Base-by-base conservation (phyloP, 92 coral and sea anemone species). In the Phymanthus crucifer region DNA sequence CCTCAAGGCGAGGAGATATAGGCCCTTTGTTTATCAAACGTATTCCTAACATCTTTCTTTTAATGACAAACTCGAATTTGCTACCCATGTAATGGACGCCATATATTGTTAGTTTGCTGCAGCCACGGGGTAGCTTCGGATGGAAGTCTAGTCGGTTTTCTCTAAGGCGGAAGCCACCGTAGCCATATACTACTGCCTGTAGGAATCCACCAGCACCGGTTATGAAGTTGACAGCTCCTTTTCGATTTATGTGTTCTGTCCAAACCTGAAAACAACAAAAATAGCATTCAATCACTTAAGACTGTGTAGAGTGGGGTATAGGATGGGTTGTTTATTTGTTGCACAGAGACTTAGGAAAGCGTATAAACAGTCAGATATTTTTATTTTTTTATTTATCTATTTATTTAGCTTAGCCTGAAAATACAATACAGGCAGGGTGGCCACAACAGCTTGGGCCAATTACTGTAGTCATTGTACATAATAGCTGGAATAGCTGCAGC, bases 121-220 rank as follows among this genome's bases (percentile, higher is more conserved):
- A 58, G 45, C 85, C 54, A 75, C 91, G 83, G 54, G 97, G 97
- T 23, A 92, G 86, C 76, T 91, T 92, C 4, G 91, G 90, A 76
- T 87, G 68, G 72, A 92, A 89, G 61, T 81, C 79, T 24, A 92
- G 75, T 3, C 83, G 83, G 26, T 92, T 83, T 24, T 56, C 73
- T 72, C 80, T 85, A 48, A 92, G 64, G 2, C 97, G 91, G 40
- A 92, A 77, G 35, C 97, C 97, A 35, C 97, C 97, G 66, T 89
- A 92, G 21, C 97, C 97, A 58, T 86, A 89, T 40, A 89, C 23
- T 40, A 92, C 83, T 23, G 92, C 91, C 80, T 92, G 97, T 13
- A 92, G 87, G 72, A 92, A 92, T 1, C 97, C 97, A 13, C 93
- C 97, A 7, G 97, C 97, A 61, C 97, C 97, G 1, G 97, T 92